A percentile compares a stretch with the other conserved stretches of the same genome.
phyloP scores from a whole-genome alignment of 2,888 invertebrate species.

The Trachelus tabidus region DNA sequence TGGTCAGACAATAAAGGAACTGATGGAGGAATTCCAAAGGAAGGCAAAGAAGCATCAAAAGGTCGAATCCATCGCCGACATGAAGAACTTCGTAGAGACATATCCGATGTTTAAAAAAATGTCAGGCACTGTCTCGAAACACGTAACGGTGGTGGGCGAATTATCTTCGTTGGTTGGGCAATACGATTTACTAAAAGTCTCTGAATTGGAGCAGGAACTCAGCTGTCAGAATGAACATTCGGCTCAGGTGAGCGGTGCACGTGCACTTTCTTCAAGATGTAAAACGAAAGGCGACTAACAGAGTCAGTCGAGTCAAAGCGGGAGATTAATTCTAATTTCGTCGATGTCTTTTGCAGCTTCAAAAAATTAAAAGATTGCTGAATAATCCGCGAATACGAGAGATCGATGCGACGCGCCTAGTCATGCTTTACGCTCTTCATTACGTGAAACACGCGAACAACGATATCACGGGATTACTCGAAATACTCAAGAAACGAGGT shows the following conservation, averaged over 20 bases:
- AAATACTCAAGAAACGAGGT: constrained; percentile 78
- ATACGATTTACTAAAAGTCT: constrained; percentile 86
- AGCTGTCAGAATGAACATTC: constrained; percentile 89
- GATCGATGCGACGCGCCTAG: constrained; percentile 86
- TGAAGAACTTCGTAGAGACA: constrained; percentile 98
- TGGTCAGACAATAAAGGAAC: constrained; percentile 93
- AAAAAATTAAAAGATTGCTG: constrained; percentile 79
- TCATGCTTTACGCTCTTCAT: constrained; percentile 91
- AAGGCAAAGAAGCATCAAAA: constrained; percentile 96
- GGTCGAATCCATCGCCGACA: constrained; percentile 97
- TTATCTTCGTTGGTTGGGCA: constrained; percentile 85
- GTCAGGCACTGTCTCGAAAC: constrained; percentile 96
- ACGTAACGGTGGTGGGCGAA: constrained; percentile 96
- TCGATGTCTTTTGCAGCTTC: constrained; percentile 38
- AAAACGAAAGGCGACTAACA: no score
- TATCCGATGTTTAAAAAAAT: constrained; percentile 99
- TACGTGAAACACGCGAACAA: constrained; percentile 92
- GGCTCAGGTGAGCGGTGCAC: constrained; percentile 74
- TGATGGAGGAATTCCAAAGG: constrained; percentile 98
- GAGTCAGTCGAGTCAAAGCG: no score
- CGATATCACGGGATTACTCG: constrained; percentile 81
- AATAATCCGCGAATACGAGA: constrained; percentile 78
- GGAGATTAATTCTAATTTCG: not conserved
- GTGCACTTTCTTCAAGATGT: not conserved
- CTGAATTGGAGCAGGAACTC: constrained; percentile 93